Evolutionary conservation across 2,797 vertebrate species (phyloP), one percentile per base, ranked within the genome.

Genomic region (Lagocephalus sceleratus): DNA sequence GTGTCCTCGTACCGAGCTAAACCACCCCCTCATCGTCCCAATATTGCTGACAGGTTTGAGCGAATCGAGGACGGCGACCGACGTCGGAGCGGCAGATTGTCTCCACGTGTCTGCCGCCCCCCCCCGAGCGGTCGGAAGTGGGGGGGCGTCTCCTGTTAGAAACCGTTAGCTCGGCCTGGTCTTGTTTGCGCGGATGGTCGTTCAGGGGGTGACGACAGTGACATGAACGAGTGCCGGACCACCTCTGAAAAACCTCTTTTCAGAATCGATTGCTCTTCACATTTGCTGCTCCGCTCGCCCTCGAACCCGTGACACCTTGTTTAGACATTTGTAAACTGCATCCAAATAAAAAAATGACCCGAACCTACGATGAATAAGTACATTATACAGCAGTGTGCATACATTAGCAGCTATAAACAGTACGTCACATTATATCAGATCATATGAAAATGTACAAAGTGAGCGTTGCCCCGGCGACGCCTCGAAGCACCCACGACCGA

Each of bases 401-500:
- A 94, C 94, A 89, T 91, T 89, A 94, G 95, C 94, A 95, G 94
- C 94, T 95, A 93, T 93, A 92, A 94, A 94, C 93, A 93, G 92
- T 93, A 95, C 94, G 89, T 93, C 94, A 94, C 95, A 94, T 94
- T 92, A 93, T 92, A 93, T 93, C 91, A 93, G 94, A 93, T 94
- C 92, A 90, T 94, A 95, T 94, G 95, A 95, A 97, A 95, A 97
- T 94, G 91, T 95, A 98, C 94, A 96, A 94, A 97, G 92, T 93
- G 94, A 92, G 94, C 92, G 93, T 93, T 89, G 86, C 85, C 92
- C 90, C 92, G 65, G 71, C 73, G 70, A 87, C 90, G 90, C 88
- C 92, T 77, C 89, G 92, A 94, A 93, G 94, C 90, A 91, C 93
- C 92, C 87, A 84, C 69, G 71, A 76, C 63, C 53, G 74, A 87